Base-by-base conservation (phyloP, 1,140 invertebrate species). In the Trichonephila clavata region DNA sequence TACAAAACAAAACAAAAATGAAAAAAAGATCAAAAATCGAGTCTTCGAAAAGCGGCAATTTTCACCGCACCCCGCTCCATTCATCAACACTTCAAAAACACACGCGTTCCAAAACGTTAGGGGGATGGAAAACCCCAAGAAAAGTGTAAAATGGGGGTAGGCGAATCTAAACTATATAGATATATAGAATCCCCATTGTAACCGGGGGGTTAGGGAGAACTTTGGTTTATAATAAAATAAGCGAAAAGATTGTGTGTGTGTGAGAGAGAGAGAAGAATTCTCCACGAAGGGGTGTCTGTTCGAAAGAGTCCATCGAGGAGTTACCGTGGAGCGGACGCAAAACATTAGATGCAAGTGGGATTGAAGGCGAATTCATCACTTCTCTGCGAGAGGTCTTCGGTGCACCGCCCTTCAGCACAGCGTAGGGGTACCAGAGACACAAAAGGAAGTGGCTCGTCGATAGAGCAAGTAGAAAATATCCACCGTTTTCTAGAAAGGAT, bases 281-380 rank as follows among this genome's bases (percentile, higher is more conserved):
- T n/a, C 39, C 81, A 13, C 68, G n/a, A 90, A 61, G 71, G 89
- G 89, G 89, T 90, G 89, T 90, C 89, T 60, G 77, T 80, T 59
- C 32, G 32, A 61, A 61, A 63, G 63, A 43, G 32, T 63, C 61
- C 71, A 90, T 81, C 68, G 68, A 81, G 84, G 27, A 60, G 8
- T 68, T 61, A 32, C 87, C 87, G 61, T 65, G 21, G 89, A 60
- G 89, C 16, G 21, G 61, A 50, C 68, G 89, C 89, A 92, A 92
- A 92, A 92, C 90, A 92, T 92, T 92, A 92, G 81, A 60, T 86
- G 81, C 90, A 81, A 43, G 59, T 92, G 90, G 80, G 43, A 86
- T 43, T 92, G 90, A 92, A 92, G 90, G 90, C 80, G 90, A 84
- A 92, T 92, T 92, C 90, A 92, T 92, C 90, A 92, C 43, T 68